A percentile compares a stretch with the other conserved stretches of the same genome.
These are phyloP conservation scores for Nothobranchius furzeri DNA, from an alignment of 2,113 vertebrate genomes.

Conservation along the genomic window DNA sequence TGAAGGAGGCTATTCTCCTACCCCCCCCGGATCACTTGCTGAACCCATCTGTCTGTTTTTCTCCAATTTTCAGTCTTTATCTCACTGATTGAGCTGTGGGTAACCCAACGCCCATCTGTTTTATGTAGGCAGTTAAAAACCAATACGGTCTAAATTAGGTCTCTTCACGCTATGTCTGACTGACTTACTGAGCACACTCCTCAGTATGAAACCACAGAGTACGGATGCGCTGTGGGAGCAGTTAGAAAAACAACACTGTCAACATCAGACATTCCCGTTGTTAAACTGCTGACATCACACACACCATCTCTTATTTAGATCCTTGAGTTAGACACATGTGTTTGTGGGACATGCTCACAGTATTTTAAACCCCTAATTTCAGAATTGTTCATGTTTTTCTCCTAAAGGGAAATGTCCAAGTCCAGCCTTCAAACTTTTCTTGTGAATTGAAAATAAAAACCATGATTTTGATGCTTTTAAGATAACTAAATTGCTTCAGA, in stretches of 20 bases:
- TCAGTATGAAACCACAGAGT: constrained; percentile 28
- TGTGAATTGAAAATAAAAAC: neutral
- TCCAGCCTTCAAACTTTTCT: neutral
- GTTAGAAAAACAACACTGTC: constrained; percentile 32
- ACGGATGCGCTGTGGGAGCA: constrained; percentile 34
- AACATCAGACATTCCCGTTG: constrained; percentile 42
- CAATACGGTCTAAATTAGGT: constrained; percentile 68
- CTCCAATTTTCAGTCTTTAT: constrained; percentile 37
- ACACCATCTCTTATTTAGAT: neutral
- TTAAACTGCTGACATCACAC: constrained; percentile 21
- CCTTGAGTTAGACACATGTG: fast-evolving
- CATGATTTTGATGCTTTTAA: neutral
- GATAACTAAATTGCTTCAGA: neutral
- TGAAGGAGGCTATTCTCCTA: too few species aligned
- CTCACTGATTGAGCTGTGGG: constrained; percentile 64
- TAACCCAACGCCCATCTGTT: constrained; percentile 68
- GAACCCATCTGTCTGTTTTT: constrained; percentile 43
- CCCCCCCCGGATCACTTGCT: constrained; percentile 35
- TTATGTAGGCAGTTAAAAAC: constrained; percentile 66
- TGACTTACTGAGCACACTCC: constrained; percentile 44
- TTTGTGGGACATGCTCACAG: neutral
- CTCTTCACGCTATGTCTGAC: constrained; percentile 65
- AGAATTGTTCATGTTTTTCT: neutral
- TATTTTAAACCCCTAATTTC: too few species aligned
- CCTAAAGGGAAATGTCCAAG: neutral